Evolutionary conservation across 2,888 invertebrate genomes (phyloP).

Genomic region (Hyalella azteca): DNA sequence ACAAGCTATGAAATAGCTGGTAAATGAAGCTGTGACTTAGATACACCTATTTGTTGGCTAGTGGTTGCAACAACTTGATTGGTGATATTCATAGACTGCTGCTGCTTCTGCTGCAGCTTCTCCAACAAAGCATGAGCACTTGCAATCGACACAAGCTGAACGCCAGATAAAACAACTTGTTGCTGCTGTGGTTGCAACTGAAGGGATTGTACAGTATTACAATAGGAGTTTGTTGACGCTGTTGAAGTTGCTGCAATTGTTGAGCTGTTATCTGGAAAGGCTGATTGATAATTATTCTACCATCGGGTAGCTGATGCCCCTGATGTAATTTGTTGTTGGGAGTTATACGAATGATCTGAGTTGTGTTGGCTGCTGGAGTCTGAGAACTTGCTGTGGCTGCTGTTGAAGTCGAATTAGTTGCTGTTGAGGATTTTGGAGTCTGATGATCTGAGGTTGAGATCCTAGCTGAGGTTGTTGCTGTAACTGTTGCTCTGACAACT

Average conservation of each 20-base stretch:
- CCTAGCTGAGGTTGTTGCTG: constrained; percentile 33
- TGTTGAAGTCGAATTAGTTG: constrained; percentile 16
- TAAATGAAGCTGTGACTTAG: neutral
- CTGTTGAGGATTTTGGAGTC: constrained; percentile 23
- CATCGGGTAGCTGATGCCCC: constrained; percentile 21
- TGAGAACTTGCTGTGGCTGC: constrained; percentile 21
- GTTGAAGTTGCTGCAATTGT: constrained; percentile 20
- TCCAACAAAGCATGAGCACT: constrained; percentile 35
- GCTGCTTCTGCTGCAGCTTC: constrained; percentile 33
- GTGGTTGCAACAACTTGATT: constrained; percentile 25
- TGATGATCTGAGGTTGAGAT: constrained; percentile 26
- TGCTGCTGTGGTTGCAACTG: constrained; percentile 24
- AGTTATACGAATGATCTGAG: constrained; percentile 24
- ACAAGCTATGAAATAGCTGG: neutral
- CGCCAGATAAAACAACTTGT: neutral
- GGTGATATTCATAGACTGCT: constrained; percentile 2
- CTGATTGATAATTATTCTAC: constrained; percentile 11
- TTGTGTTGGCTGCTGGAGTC: constrained; percentile 22
- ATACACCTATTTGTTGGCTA: neutral
- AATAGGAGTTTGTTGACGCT: neutral
- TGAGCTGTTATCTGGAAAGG: constrained; percentile 14
- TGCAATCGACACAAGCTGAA: constrained; percentile 15
- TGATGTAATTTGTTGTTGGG: constrained; percentile 23
- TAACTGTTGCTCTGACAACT: constrained; percentile 16
- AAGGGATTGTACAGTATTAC: neutral